A percentile compares a stretch with the other conserved stretches of the same genome.
phyloP scores from a whole-genome alignment of 2,888 invertebrate species.

The Drosophila dives region DNA sequence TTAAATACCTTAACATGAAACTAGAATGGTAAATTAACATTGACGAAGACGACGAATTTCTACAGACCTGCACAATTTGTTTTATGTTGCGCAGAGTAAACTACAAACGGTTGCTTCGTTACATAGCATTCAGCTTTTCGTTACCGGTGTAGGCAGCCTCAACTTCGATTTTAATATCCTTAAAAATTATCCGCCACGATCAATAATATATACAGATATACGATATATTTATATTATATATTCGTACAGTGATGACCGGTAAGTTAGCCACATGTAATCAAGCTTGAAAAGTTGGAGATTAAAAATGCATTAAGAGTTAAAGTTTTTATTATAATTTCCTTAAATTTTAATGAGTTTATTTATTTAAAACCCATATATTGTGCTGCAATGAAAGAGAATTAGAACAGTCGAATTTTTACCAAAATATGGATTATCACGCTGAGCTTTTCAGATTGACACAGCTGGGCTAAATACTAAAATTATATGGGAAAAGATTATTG shows the following conservation, averaged over 20 bases:
- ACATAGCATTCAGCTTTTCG: neutral
- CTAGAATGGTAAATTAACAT: neutral
- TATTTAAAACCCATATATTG: neutral
- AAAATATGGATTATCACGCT: conserved; percentile 8
- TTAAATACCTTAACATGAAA: neutral
- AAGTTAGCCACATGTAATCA: neutral
- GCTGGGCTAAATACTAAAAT: neutral
- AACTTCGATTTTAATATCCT: neutral
- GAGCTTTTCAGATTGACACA: neutral
- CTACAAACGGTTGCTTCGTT: neutral
- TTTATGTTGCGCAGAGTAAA: neutral
- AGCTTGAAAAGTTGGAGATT: conserved; percentile 19
- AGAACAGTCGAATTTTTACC: neutral
- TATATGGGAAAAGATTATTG: neutral
- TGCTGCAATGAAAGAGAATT: neutral
- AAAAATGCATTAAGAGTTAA: conserved; percentile 47
- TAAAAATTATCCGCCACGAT: neutral
- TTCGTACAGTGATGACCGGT: neutral
- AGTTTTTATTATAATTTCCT: conserved; percentile 11
- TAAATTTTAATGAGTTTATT: neutral
- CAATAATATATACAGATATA: neutral
- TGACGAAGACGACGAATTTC: neutral
- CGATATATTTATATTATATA: too few species aligned
- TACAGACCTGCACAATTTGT: neutral
- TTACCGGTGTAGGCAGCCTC: neutral